Evolutionary conservation across 2,888 invertebrate species (phyloP), one percentile per base, ranked within the genome.

Genomic region (Epistrophella euchroma): DNA sequence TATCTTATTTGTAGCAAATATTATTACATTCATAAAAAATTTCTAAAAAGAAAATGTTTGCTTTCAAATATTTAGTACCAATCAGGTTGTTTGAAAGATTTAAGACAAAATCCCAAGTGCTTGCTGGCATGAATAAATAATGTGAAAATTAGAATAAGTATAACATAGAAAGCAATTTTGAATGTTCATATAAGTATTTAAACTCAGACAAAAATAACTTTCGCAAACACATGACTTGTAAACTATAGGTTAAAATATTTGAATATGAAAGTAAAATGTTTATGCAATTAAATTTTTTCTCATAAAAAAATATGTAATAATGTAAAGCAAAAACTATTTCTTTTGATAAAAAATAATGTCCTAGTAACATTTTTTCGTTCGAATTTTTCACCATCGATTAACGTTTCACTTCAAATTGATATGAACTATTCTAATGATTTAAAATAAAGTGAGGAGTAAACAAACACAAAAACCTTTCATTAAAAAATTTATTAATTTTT

Each of bases 81-180:
- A 37, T 72, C 37, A 66, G 78, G 78, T 79, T 75, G 80, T 75
- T 68, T 40, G 17, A 58, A 74, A 40, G 15, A 50, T 22, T 60
- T 60, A 62, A 68, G 37, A 74, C 6, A 13, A 68, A 80, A 80
- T 15, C 62, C 68, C 62, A 80, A 80, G 74, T 80, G 74, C 74
- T 74, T 74, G 60, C 7, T 55, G 40, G 68, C 32, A 50, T 64
- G 17, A 32, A 55, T 28, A 28, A 50, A 25, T 37, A 17, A 43
- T 64, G 28, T 45, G 64, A 43, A 50, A 43, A 64, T n/a, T 32
- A 55, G n/a, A 55, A n/a, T 32, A 28, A 43, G 10, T 43, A 37
- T 32, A 17, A 58, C 7, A 37, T 37, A 37, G 15, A 19, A 37
- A 60, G 28, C n/a, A 55, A 32, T 55, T 55, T 32, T 32, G 4